These are phyloP conservation scores for Parascotia fuliginaria DNA, from an alignment of 2,888 invertebrate genomes.

Conservation along the genomic window DNA sequence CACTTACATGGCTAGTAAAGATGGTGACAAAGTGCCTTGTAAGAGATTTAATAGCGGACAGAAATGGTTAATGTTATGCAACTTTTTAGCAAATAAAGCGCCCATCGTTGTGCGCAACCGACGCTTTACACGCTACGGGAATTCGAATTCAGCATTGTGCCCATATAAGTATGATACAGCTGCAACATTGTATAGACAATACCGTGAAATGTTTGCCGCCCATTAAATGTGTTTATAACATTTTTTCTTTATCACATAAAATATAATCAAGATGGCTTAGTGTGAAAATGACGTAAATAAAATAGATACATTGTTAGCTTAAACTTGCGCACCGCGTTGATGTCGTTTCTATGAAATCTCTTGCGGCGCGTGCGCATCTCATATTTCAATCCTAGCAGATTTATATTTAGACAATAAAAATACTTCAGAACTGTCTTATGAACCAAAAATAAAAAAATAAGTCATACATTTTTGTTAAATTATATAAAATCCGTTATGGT, in stretches of 20 bases:
- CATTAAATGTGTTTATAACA: constrained; percentile 13
- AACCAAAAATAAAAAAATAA: too few species aligned
- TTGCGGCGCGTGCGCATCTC: constrained; percentile 41
- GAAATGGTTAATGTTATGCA: constrained; percentile 9
- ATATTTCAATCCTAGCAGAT: neutral
- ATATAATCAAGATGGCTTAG: constrained; percentile 6
- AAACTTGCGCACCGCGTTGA: constrained; percentile 61
- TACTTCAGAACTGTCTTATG: neutral
- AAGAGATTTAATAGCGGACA: constrained; percentile 4
- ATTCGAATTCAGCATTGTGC: constrained; percentile 9
- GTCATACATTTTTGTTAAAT: neutral
- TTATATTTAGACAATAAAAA: neutral
- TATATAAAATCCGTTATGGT: too few species aligned
- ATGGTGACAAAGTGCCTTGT: constrained; percentile 1
- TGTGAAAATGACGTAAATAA: constrained; percentile 6
- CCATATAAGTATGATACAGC: constrained; percentile 19
- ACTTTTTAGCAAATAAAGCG: constrained; percentile 11
- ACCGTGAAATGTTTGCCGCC: constrained; percentile 23
- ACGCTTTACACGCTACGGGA: neutral
- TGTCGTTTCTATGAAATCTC: constrained; percentile 56
- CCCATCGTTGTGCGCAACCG: neutral
- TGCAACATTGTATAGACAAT: constrained; percentile 26
- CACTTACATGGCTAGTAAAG: neutral
- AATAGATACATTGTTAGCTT: constrained; percentile 10
- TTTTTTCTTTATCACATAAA: constrained; percentile 11